Base-by-base conservation (phyloP, 2,113 vertebrate genomes). In the Pluvianellus socialis region DNA sequence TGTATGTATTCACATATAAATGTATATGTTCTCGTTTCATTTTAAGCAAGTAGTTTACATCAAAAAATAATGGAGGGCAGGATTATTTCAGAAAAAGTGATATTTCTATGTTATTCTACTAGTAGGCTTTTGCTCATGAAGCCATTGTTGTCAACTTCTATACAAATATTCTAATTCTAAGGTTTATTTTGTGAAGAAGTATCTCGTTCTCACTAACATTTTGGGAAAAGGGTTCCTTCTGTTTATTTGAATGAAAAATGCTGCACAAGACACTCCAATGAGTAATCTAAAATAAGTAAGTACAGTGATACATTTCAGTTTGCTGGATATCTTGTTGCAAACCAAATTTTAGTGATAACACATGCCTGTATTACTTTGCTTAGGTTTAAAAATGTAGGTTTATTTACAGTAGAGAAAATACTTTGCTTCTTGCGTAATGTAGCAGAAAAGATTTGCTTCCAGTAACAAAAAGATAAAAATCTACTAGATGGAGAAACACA, bases 391-490 rank as follows among this genome's bases (percentile, higher is more conserved):
- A 95, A 76, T 71, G 84, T 81, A 88, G 38, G 67, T 90, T 92
- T 79, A 94, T 95, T 88, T 92, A 91, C 68, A 92, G 72, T 94
- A 95, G 45, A 88, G 65, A 93, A 94, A 94, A 92, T 86, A 94
- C 23, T 88, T 58, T 92, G 40, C 33, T 63, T 71, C 24, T 61
- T 61, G 58, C 72, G 42, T 82, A 88, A 95, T 70, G 56, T 50
- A 73, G 2, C 50, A 86, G 42, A 67, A 92, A 71, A 85, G 50
- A 73, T 79, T 66, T 83, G 21, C 35, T 75, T 90, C 44, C 40
- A 94, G 56, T 71, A 88, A 63, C 19, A 90, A 93, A 95, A 68
- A 42, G n/a, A 33, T 20, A 84, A 61, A 86, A 75, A 62, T 40
- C 63, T 88, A 26, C 58, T 61, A n/a, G n/a, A 22, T 53, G 50